These are phyloP conservation scores for Karalla daura DNA, from an alignment of 2,797 vertebrate genomes.

Conservation along the genomic window DNA sequence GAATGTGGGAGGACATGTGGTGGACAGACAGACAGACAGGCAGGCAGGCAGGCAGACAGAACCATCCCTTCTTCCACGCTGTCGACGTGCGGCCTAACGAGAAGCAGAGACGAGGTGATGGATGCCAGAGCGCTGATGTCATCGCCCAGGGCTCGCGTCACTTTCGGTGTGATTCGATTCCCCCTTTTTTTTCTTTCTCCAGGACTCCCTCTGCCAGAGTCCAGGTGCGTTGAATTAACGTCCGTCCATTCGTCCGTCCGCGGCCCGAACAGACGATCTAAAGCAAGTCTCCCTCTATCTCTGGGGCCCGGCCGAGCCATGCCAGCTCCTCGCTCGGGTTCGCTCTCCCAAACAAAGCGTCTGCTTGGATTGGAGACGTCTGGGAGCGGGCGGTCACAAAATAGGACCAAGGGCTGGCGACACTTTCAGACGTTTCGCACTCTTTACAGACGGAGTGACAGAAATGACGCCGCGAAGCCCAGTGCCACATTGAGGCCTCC, in stretches of 20 bases:
- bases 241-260: slow-evolving; percentile 20
- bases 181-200: slow-evolving; percentile 29
- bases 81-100: slow-evolving; percentile 49
- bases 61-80: slow-evolving; percentile 41
- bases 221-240: slow-evolving; percentile 30
- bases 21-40: slow-evolving; percentile 55
- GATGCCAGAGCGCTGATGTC: slow-evolving; percentile 54
- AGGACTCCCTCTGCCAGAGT: neutral
- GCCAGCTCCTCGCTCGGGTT: slow-evolving; percentile 9
- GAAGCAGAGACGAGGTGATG: slow-evolving; percentile 52
- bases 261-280: slow-evolving; percentile 21
- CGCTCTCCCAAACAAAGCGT: neutral
- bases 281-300: slow-evolving; percentile 10
- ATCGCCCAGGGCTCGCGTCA: slow-evolving; percentile 31
- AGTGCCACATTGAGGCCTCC: too few species aligned
- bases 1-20: slow-evolving; percentile 67
- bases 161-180: slow-evolving; percentile 39
- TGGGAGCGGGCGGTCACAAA: too few species aligned
- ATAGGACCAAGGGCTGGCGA: too few species aligned
- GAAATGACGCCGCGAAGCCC: too few species aligned
- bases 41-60: slow-evolving; percentile 5
- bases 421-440: too few species aligned
- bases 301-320: slow-evolving; percentile 16
- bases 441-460: too few species aligned
- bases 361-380: too few species aligned